Evolutionary conservation across 2,888 invertebrate species (phyloP), one percentile per base, ranked within the genome.

Genomic region (Fragum sueziense): DNA sequence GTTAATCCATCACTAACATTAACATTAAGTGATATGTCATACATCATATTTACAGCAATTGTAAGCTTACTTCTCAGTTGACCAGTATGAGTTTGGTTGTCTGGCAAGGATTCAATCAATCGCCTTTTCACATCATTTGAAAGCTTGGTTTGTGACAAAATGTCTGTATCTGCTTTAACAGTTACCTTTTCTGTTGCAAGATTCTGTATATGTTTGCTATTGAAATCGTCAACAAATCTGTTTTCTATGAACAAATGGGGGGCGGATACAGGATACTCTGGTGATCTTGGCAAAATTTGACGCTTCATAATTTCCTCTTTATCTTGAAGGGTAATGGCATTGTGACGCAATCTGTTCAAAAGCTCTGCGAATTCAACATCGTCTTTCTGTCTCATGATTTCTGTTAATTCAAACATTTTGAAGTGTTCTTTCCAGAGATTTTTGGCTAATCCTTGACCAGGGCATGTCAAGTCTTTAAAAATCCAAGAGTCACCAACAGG

Each of bases 331-430:
- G 79, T 74, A 29, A 78, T 47, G 25, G 70, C 29, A 78, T 83
- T 80, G 3, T 65, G 31, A 51, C 80, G 41, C 14, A 83, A 76
- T 65, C 83, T 71, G 52, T 83, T 83, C 20, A 80, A 57, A n/a
- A 83, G 54, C 22, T 77, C 54, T 22, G 83, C 67, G 68, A 83
- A 83, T 34, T 78, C 41, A 7, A 73, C 47, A 52, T 83, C 80
- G 68, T 78, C 83, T 73, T 80, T 83, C 47, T 83, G 83, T 41
- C 81, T 67, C 84, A 84, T 79, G 54, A 81, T 77, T 72, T 79
- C 70, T 37, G 74, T 74, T 11, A 84, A 57, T 22, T 84, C 80
- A 74, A 70, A 76, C 74, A 84, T 71, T 22, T 41, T 25, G 51
- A 80, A 84, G 25, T 81, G 68, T 31, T 81, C 72, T 65, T 79